A percentile compares a stretch with the other conserved stretches of the same genome.
Evolutionary conservation across 1,140 invertebrate genomes (phyloP).

Genomic region (Tribolium castaneum): DNA sequence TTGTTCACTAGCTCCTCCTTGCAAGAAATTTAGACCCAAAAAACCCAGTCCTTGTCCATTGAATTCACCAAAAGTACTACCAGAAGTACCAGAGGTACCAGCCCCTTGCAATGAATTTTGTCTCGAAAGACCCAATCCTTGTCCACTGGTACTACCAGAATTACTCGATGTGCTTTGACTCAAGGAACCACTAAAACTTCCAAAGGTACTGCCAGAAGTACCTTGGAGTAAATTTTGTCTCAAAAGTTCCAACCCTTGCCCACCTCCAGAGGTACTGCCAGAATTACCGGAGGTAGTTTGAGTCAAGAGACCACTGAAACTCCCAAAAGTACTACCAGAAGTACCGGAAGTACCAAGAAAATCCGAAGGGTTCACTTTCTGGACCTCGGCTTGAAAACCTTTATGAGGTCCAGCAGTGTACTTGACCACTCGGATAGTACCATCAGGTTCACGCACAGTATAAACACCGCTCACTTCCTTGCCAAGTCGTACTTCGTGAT

Average conservation of each 20-base stretch:
- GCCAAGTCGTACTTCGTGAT: slow-evolving; percentile 66
- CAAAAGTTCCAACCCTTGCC: too few species aligned
- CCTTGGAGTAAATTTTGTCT: too few species aligned
- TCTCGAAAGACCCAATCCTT: too few species aligned
- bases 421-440: slow-evolving; percentile 64
- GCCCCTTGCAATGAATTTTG: too few species aligned
- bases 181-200: too few species aligned
- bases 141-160: too few species aligned
- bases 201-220: too few species aligned
- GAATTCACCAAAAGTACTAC: not conserved
- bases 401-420: slow-evolving; percentile 63
- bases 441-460: slow-evolving; percentile 64
- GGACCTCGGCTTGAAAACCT: slow-evolving; percentile 59
- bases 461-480: slow-evolving; percentile 64
- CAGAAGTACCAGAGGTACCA: too few species aligned
- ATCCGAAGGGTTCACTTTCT: slow-evolving; percentile 45
- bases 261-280: too few species aligned
- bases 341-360: too few species aligned
- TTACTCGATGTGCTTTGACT: too few species aligned
- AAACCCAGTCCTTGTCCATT: not conserved
- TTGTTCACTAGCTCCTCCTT: not conserved
- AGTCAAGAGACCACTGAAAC: slow-evolving; percentile 41
- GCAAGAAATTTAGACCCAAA: not conserved
- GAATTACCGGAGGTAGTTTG: too few species aligned
- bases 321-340: not conserved